Conservation (phyloP, 2,113 vertebrate genomes). For the Puffinus mauretanicus region DNA sequence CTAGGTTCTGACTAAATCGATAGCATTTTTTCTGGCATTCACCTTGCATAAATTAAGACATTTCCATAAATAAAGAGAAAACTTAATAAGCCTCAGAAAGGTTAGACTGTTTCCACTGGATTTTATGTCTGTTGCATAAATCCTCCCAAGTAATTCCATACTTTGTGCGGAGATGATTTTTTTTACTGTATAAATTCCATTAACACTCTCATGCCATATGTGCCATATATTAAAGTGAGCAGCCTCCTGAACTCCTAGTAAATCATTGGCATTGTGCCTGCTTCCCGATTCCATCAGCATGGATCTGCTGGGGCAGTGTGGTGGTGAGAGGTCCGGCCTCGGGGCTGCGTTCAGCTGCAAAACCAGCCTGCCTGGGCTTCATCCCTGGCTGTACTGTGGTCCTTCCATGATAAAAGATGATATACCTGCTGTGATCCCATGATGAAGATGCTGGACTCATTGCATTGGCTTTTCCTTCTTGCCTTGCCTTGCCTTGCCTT, state of each 20-base stretch:
- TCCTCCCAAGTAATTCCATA: conserved; percentile 37
- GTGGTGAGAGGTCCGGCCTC: background rate
- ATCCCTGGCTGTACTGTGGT: background rate
- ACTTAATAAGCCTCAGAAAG: conserved; percentile 36
- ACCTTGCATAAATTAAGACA: conserved; percentile 38
- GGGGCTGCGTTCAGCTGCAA: background rate
- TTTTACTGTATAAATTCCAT: conserved; percentile 33
- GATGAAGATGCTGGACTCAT: background rate
- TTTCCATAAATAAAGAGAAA: conserved; percentile 54
- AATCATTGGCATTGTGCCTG: background rate
- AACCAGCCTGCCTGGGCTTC: background rate
- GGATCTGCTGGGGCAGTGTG: background rate
- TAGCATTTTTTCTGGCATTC: conserved; percentile 6
- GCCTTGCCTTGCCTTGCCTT: background rate
- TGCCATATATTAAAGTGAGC: conserved; percentile 15
- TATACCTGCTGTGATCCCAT: background rate
- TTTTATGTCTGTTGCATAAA: conserved; percentile 54
- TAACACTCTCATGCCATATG: background rate
- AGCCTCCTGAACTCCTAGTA: background rate
- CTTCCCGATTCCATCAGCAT: background rate
- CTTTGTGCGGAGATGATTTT: conserved; percentile 27
- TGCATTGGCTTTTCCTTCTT: background rate
- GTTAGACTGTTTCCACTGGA: conserved; percentile 38
- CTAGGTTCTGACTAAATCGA: background rate
- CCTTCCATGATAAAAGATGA: background rate